Conservation (phyloP, 1,140 invertebrate species). For the Ruditapes philippinarum region DNA sequence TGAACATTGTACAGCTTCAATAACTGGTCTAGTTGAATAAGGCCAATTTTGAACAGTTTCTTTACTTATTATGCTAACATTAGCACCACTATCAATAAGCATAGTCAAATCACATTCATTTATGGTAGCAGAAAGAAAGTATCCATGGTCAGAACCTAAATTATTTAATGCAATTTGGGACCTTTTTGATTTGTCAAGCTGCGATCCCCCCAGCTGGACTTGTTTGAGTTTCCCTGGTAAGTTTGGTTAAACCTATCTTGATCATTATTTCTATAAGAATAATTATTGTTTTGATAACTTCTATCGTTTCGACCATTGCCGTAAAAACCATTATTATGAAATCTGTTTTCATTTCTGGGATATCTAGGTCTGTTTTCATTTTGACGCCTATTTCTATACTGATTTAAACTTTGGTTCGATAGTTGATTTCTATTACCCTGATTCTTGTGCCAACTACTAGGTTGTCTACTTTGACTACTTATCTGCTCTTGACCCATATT, state of each 20-base stretch:
- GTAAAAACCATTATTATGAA: too few relatives aligned
- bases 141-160: not conserved
- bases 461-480: not conserved
- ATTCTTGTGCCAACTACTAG: not conserved
- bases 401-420: not conserved
- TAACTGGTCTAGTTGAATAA: not conserved
- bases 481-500: not conserved
- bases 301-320: too few relatives aligned
- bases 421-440: slow-evolving; percentile 13
- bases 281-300: too few relatives aligned
- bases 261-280: too few relatives aligned
- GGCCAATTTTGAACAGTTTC: not conserved
- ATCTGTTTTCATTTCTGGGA: too few relatives aligned
- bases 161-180: not conserved
- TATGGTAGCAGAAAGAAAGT: not conserved
- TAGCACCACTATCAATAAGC: slow-evolving; percentile 54
- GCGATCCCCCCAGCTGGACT: not conserved
- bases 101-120: not conserved
- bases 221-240: not conserved
- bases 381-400: not conserved
- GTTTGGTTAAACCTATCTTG: too few relatives aligned
- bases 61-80: slow-evolving; percentile 40
- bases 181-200: not conserved
- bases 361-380: too few relatives aligned
- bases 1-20: slow-evolving; percentile 34